phyloP scores from a whole-genome alignment of 2,113 vertebrate species.

The Corythaeola cristata region DNA sequence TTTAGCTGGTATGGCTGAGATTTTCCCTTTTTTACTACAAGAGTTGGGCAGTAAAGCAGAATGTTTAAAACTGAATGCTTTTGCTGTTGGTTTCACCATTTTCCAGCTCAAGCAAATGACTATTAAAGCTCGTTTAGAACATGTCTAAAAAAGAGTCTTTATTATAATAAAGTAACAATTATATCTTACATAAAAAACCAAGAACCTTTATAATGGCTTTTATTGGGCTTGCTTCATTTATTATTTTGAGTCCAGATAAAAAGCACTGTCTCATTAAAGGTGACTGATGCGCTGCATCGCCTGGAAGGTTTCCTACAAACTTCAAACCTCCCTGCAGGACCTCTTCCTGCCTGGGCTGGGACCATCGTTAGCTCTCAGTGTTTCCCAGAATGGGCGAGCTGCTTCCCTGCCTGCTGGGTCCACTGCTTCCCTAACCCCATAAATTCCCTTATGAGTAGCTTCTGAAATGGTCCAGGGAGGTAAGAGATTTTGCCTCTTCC shows the following conservation, averaged over 20 bases:
- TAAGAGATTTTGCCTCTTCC: background rate
- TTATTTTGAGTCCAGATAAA: background rate
- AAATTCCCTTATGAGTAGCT: background rate
- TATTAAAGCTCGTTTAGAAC: background rate
- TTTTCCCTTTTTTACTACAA: background rate
- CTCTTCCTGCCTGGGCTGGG: background rate
- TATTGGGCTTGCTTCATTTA: background rate
- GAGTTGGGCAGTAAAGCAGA: background rate
- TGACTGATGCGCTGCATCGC: background rate
- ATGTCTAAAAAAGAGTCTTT: background rate
- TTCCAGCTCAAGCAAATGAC: background rate
- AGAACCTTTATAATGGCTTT: background rate
- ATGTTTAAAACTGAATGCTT: background rate
- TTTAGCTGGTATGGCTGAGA: background rate
- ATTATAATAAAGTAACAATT: background rate
- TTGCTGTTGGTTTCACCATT: background rate
- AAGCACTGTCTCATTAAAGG: background rate
- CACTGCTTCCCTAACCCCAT: background rate
- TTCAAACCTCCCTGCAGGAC: background rate
- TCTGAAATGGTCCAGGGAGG: background rate
- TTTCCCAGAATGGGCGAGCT: background rate
- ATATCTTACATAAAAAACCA: background rate
- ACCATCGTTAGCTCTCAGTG: background rate
- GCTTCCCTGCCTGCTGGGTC: background rate
- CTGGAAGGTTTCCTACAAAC: background rate